Evolutionary conservation across 2,113 vertebrate genomes (phyloP).

Genomic region (Cinclus mexicanus): DNA sequence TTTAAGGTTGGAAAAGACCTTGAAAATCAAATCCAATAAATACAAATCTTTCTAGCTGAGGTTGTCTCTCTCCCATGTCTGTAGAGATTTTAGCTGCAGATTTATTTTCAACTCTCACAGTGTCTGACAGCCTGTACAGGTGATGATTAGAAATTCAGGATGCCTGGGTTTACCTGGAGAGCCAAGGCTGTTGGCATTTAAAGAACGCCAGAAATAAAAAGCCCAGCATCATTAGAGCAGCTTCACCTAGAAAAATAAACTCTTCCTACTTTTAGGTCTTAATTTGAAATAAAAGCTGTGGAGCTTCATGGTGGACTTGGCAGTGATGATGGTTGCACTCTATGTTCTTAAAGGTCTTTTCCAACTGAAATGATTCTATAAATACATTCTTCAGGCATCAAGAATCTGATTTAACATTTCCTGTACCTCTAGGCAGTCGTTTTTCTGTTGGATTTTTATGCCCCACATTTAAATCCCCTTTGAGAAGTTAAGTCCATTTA

Average conservation of each 20-base stretch:
- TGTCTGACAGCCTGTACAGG: background rate
- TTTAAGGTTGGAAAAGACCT: background rate
- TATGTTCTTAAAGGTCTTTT: background rate
- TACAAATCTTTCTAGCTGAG: background rate
- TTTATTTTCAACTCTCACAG: background rate
- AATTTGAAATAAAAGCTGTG: background rate
- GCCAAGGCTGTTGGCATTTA: background rate
- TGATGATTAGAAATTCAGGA: background rate
- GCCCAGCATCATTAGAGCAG: background rate
- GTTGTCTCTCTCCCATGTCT: background rate
- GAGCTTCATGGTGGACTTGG: background rate
- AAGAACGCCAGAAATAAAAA: background rate
- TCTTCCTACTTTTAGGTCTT: background rate
- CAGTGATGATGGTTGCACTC: background rate
- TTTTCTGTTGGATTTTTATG: background rate
- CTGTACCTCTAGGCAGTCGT: background rate
- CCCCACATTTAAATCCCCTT: background rate
- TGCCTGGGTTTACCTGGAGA: background rate
- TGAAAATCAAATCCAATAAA: background rate
- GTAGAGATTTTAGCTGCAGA: background rate
- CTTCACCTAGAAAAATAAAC: background rate
- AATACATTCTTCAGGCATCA: background rate
- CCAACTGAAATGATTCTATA: background rate
- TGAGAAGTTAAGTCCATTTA: background rate
- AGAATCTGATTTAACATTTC: background rate